Conservation (phyloP, 2,888 invertebrate genomes). For the Eupithecia abbreviata region DNA sequence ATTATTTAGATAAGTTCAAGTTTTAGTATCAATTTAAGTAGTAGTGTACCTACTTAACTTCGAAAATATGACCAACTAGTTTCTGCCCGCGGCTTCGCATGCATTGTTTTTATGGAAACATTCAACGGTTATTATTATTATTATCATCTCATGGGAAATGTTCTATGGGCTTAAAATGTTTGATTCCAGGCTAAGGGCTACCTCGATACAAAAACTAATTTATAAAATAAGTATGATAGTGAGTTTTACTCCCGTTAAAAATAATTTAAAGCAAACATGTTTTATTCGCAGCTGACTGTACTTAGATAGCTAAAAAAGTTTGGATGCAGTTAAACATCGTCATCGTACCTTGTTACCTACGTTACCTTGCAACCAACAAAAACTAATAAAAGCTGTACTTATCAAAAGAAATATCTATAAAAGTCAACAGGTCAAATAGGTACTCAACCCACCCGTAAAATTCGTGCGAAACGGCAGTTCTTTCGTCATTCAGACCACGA, state of each 20-base stretch:
- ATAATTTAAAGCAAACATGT: too few species aligned
- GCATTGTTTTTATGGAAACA: too few species aligned
- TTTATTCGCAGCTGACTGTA: not conserved
- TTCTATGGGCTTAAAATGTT: too few species aligned
- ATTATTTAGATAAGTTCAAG: not conserved
- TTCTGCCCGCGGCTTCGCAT: too few species aligned
- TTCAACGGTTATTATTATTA: too few species aligned
- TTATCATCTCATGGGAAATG: too few species aligned
- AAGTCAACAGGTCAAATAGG: constrained; percentile 1
- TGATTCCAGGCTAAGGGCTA: too few species aligned
- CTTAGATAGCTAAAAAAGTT: not conserved
- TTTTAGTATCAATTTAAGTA: not conserved
- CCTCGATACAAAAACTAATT: too few species aligned
- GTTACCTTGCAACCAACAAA: not conserved
- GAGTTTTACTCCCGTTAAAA: too few species aligned
- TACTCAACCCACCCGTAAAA: not conserved
- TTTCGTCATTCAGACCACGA: constrained; percentile 19
- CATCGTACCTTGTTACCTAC: too few species aligned
- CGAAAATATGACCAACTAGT: not conserved
- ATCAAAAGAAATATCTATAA: not conserved
- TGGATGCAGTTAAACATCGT: not conserved
- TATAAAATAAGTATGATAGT: too few species aligned
- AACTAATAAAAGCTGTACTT: not conserved
- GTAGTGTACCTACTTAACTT: not conserved
- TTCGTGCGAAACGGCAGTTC: not conserved